Conservation (phyloP, 1,140 invertebrate species). For the Aporrectodea caliginosa region DNA sequence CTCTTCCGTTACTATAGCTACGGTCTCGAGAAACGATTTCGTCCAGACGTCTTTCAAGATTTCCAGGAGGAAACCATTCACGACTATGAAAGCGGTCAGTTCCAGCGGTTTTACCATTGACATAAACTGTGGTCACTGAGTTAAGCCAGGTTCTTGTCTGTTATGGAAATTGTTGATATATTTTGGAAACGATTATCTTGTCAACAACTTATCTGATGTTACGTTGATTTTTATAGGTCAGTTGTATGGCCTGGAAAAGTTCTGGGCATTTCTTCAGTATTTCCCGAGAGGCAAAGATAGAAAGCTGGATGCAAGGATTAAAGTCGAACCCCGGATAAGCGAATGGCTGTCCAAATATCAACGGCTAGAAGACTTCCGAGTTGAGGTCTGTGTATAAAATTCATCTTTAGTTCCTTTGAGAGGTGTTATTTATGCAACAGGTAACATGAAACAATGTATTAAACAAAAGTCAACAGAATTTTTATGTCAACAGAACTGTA, state of each 20-base stretch:
- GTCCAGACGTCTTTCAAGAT: constrained; percentile 85
- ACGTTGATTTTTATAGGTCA: constrained; percentile 65
- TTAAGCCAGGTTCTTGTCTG: neutral
- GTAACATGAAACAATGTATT: too few species aligned
- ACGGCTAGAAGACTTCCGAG: constrained; percentile 84
- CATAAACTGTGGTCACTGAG: neutral
- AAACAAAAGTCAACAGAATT: too few species aligned
- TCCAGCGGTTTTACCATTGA: constrained; percentile 11
- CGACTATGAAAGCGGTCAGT: constrained; percentile 79
- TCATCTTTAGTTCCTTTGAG: too few species aligned
- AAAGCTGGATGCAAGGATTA: constrained; percentile 54
- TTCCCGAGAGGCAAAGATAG: constrained; percentile 39
- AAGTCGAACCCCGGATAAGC: constrained; percentile 74
- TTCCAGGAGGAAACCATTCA: constrained; percentile 89
- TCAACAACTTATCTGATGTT: neutral
- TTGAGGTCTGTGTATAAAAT: constrained; percentile 39
- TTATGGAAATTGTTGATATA: neutral
- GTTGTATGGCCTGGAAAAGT: constrained; percentile 96
- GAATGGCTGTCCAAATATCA: constrained; percentile 83
- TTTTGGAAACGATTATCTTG: too few species aligned
- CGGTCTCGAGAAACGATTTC: constrained; percentile 90
- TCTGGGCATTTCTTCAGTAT: constrained; percentile 93
- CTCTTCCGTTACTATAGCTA: constrained; percentile 97
- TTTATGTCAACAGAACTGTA: too few species aligned
- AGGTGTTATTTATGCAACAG: too few species aligned